Evolutionary conservation across 2,888 invertebrate species (phyloP).

Genomic region (Melinaea marsaeus): DNA sequence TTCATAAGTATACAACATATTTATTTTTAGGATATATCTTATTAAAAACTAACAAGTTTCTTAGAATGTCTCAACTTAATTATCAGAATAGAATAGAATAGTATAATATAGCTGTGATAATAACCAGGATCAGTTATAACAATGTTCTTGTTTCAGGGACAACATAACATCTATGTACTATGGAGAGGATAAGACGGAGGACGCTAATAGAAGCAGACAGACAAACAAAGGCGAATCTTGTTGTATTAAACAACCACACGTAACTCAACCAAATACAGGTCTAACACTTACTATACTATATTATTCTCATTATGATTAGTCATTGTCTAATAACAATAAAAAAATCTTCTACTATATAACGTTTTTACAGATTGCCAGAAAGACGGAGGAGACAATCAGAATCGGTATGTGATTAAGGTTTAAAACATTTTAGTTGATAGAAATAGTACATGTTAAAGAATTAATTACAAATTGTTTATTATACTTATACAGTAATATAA

Average conservation of each 20-base stretch:
- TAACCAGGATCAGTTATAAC: no score
- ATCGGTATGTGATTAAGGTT: conserved; percentile 31
- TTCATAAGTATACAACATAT: no score
- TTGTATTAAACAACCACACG: background rate
- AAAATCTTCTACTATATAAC: background rate
- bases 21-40: no score
- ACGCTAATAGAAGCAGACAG: conserved; percentile 6
- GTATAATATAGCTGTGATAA: no score
- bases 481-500: conserved; percentile 5
- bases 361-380: conserved; percentile 12
- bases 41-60: no score
- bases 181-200: conserved; percentile 33
- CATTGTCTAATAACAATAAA: background rate
- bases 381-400: conserved; percentile 33
- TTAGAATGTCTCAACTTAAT: no score
- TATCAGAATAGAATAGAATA: no score
- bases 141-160: conserved; percentile 42
- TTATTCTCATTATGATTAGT: background rate
- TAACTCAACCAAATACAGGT: conserved; percentile 13
- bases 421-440: background rate
- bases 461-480: background rate
- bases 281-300: background rate
- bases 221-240: conserved; percentile 13
- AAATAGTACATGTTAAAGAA: no score
- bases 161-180: conserved; percentile 53